Percentiles rank a stretch among this genome's conserved stretches.
Evolutionary conservation across 2,888 invertebrate species (phyloP).

Genomic region (Habrosyne pyritoides): DNA sequence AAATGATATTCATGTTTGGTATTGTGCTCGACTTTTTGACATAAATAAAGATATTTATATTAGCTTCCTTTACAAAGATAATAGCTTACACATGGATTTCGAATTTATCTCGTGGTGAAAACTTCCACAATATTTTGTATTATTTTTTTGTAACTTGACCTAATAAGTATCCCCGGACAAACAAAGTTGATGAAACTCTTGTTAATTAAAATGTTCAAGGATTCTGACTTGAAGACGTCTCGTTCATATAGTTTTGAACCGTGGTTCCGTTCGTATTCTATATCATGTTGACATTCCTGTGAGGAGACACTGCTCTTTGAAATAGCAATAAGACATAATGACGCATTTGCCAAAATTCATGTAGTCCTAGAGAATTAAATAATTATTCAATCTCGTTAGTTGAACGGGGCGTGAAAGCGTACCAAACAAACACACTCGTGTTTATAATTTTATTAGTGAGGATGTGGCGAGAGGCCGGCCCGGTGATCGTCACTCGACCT

Average conservation of each 20-base stretch:
- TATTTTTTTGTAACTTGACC: neutral
- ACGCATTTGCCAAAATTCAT: too few species aligned
- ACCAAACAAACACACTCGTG: slow-evolving; percentile 12
- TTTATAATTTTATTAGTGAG: slow-evolving; percentile 35
- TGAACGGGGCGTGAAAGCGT: neutral
- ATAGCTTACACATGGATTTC: neutral
- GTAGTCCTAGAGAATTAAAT: neutral
- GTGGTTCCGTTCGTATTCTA: too few species aligned
- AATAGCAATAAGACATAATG: too few species aligned
- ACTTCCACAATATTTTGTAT: neutral
- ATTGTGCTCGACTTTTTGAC: neutral
- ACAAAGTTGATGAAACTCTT: neutral
- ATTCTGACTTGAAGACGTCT: neutral
- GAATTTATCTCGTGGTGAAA: neutral
- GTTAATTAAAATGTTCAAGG: neutral
- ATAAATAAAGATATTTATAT: neutral
- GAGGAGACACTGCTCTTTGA: too few species aligned
- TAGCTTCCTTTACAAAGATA: neutral
- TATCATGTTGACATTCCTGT: too few species aligned
- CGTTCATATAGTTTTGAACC: neutral
- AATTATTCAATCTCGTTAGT: neutral
- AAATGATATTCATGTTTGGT: neutral
- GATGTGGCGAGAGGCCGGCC: slow-evolving; percentile 39
- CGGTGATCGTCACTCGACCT: slow-evolving; percentile 68
- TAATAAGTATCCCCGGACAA: too few species aligned